Conservation (phyloP, 2,797 vertebrate species). For the Chelon auratus region DNA sequence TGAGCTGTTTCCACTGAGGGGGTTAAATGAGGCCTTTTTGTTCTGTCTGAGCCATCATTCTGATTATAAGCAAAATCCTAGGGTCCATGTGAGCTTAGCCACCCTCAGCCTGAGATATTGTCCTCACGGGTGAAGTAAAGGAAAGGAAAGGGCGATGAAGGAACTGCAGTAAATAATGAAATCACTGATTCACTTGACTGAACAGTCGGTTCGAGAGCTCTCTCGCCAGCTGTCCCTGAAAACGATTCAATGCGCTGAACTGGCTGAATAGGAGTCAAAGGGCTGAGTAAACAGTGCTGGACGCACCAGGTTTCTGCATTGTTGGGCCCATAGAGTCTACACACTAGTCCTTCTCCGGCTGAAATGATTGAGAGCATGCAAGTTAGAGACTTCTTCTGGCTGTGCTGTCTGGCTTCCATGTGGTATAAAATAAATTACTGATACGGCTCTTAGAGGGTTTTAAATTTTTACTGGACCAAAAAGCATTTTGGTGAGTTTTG, state of each 20-base stretch:
- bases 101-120: background rate
- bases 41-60: too few species aligned
- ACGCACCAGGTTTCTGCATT: background rate
- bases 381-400: background rate
- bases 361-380: background rate
- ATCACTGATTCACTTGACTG: too few species aligned
- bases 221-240: background rate
- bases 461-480: background rate
- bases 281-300: background rate
- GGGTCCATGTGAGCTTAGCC: background rate
- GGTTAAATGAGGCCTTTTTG: too few species aligned
- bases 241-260: constrained; percentile 9
- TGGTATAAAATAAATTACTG: background rate
- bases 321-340: background rate
- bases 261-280: background rate
- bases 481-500: background rate
- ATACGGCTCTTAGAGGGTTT: background rate
- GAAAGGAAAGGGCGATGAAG: too few species aligned
- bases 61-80: background rate
- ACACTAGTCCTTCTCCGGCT: background rate
- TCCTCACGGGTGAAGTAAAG: background rate
- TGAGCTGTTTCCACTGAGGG: too few species aligned
- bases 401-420: background rate
- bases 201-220: too few species aligned
- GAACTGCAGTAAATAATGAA: too few species aligned